Percentiles rank a stretch among this genome's conserved stretches.
Conservation (phyloP, 2,888 invertebrate genomes). For the Drosophila anomalata region DNA sequence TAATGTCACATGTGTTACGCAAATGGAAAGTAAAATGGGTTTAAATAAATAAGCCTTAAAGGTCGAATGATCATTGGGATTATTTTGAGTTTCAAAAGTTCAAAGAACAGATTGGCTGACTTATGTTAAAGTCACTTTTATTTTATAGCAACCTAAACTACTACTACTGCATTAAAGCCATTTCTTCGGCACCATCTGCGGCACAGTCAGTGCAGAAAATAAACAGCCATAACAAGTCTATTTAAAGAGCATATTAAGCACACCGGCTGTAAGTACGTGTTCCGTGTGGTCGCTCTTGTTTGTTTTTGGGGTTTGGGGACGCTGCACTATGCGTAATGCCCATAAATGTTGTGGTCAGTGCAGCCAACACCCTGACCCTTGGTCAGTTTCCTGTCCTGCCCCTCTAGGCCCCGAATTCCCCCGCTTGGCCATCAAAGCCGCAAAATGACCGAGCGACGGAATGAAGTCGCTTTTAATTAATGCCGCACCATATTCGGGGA, state of each 20-base stretch:
- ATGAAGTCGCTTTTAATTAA: slow-evolving; percentile 73
- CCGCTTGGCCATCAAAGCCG: slow-evolving; percentile 45
- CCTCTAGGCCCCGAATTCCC: neutral
- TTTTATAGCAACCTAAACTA: neutral
- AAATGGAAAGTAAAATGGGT: slow-evolving; percentile 1
- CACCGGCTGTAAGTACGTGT: slow-evolving; percentile 35
- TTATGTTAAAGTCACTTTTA: no score
- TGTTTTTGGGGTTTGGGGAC: slow-evolving; percentile 14
- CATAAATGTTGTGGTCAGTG: slow-evolving; percentile 54
- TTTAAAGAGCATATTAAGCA: slow-evolving; percentile 52
- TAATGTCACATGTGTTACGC: neutral
- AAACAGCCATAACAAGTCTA: slow-evolving; percentile 24
- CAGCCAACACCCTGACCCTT: slow-evolving; percentile 5
- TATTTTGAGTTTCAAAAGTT: neutral
- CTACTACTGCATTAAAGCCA: neutral
- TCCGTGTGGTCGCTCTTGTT: slow-evolving; percentile 21
- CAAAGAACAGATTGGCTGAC: neutral
- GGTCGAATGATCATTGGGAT: neutral
- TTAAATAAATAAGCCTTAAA: neutral
- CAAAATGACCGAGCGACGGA: slow-evolving; percentile 54
- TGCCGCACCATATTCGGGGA: slow-evolving; percentile 60
- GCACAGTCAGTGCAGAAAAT: slow-evolving; percentile 6
- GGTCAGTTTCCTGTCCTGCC: slow-evolving; percentile 1
- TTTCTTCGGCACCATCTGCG: neutral
- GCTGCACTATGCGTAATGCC: slow-evolving; percentile 42